These are phyloP conservation scores for Gymnocypris eckloni DNA, from an alignment of 2,797 vertebrate genomes.

Conservation along the genomic window DNA sequence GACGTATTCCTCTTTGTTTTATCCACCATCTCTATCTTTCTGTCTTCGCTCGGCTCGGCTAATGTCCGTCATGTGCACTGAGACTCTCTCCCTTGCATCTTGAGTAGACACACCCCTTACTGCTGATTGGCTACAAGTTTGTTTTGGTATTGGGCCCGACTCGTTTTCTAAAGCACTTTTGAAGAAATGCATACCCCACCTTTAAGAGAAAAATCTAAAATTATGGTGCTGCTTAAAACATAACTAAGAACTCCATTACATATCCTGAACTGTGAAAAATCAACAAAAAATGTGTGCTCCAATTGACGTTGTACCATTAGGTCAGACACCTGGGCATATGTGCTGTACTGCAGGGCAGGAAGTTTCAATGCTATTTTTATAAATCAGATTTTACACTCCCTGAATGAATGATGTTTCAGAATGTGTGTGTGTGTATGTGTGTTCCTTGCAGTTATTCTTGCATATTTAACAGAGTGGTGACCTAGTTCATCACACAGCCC, in stretches of 20 bases:
- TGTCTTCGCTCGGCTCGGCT: too few relatives aligned
- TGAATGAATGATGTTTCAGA: slow-evolving; percentile 46
- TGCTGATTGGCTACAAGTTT: too few relatives aligned
- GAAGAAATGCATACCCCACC: too few relatives aligned
- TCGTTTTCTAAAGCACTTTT: too few relatives aligned
- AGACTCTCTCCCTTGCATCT: too few relatives aligned
- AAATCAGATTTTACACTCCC: slow-evolving; percentile 26
- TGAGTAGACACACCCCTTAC: too few relatives aligned
- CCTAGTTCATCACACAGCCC: slow-evolving; percentile 79
- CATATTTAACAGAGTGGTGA: slow-evolving; percentile 81
- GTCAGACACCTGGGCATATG: slow-evolving; percentile 6
- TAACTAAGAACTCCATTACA: neutral
- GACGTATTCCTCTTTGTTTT: too few relatives aligned
- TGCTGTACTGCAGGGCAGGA: neutral
- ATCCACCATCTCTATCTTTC: too few relatives aligned
- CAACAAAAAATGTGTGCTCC: neutral
- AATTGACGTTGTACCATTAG: slow-evolving; percentile 4
- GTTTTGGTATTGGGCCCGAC: too few relatives aligned
- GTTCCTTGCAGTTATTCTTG: slow-evolving; percentile 75
- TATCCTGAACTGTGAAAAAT: neutral
- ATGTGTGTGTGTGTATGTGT: slow-evolving; percentile 53
- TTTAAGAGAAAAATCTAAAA: neutral
- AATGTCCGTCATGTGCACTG: too few relatives aligned
- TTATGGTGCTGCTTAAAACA: neutral
- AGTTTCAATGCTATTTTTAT: slow-evolving; percentile 24